A percentile compares a stretch with the other conserved stretches of the same genome.
Conservation (phyloP, 2,113 vertebrate species). For the Scomber scombrus region DNA sequence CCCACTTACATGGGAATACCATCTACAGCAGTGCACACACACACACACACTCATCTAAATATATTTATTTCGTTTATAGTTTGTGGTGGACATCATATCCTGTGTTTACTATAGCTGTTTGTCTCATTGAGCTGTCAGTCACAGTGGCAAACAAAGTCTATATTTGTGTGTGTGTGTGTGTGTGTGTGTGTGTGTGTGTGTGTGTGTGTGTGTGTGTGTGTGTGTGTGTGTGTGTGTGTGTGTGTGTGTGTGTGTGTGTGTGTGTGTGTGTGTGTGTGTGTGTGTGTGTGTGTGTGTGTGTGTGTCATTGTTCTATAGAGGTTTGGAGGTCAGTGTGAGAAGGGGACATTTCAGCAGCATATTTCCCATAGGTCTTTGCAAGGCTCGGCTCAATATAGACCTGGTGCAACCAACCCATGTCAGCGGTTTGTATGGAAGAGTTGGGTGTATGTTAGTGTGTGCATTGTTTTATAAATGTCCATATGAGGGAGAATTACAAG, state of each 20-base stretch:
- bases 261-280: no score
- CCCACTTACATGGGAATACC: not conserved
- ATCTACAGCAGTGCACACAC: not conserved
- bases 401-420: constrained; percentile 25
- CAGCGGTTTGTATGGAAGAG: constrained; percentile 30
- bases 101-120: constrained; percentile 71
- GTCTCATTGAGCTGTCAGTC: constrained; percentile 67
- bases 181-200: not conserved
- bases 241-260: constrained; percentile 1
- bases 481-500: constrained; percentile 7
- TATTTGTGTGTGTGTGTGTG: constrained; percentile 44
- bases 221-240: constrained; percentile 16
- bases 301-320: constrained; percentile 64
- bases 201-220: not conserved
- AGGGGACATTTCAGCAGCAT: constrained; percentile 63
- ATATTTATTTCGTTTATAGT: constrained; percentile 50
- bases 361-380: constrained; percentile 73
- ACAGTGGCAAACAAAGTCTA: constrained; percentile 56
- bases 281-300: not conserved
- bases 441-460: constrained; percentile 20
- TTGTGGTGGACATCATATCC: constrained; percentile 55
- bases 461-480: constrained; percentile 34
- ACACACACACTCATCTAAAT: constrained; percentile 14
- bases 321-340: constrained; percentile 70
- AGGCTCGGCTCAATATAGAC: constrained; percentile 57